Conservation (phyloP, 2,113 vertebrate species). For the Taurulus bubalis region DNA sequence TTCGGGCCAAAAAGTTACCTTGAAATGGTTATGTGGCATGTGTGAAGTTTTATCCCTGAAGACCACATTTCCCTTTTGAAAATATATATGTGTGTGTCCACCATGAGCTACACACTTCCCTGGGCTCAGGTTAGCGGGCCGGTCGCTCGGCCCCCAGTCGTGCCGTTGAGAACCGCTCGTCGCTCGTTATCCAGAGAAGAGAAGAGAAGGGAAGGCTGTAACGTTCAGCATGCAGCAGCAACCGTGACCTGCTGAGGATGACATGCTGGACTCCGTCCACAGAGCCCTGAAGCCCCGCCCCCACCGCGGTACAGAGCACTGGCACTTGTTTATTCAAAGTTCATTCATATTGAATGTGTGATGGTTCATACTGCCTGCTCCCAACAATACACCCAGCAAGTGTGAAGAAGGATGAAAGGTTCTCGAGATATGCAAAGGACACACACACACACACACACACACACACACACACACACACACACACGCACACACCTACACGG, state of each 20-base stretch:
- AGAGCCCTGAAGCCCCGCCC: too few species aligned
- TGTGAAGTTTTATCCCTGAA: background rate
- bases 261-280: too few species aligned
- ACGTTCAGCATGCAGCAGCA: background rate
- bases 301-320: too few species aligned
- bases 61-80: background rate
- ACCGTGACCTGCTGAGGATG: background rate
- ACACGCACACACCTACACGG: background rate
- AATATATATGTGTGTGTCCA: background rate
- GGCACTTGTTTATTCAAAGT: background rate
- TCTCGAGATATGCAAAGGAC: background rate
- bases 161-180: background rate
- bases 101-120: background rate
- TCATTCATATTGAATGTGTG: background rate
- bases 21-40: background rate
- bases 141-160: background rate
- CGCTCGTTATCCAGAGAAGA: background rate
- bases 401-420: background rate
- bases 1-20: background rate
- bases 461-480: too few species aligned
- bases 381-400: background rate
- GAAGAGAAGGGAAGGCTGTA: background rate
- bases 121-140: background rate
- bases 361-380: background rate
- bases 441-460: background rate